These are phyloP conservation scores for Trichomalopsis sarcophagae DNA, from an alignment of 1,140 invertebrate genomes.

Conservation along the genomic window DNA sequence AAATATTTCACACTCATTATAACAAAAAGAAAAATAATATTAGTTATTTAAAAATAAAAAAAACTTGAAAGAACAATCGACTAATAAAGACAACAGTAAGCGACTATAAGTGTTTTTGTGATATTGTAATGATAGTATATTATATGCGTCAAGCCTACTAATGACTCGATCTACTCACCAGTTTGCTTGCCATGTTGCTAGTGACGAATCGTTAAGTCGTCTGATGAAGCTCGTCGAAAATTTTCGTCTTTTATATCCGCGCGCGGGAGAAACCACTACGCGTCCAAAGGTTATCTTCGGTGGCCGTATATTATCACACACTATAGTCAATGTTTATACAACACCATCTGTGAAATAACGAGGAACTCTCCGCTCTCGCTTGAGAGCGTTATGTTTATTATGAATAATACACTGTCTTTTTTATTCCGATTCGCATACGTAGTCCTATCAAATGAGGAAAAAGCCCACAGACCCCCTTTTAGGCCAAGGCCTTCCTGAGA, in stretches of 20 bases:
- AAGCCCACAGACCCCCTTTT: background rate
- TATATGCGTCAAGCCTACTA: too few relatives aligned
- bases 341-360: background rate
- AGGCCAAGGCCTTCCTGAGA: background rate
- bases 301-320: background rate
- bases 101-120: too few relatives aligned
- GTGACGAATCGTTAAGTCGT: background rate
- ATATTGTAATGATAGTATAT: too few relatives aligned
- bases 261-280: background rate
- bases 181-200: constrained; percentile 37
- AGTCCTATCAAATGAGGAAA: background rate
- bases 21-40: too few relatives aligned
- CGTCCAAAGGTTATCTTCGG: background rate
- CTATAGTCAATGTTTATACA: background rate
- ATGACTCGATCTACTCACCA: constrained; percentile 1
- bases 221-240: background rate
- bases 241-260: constrained; percentile 16
- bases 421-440: background rate
- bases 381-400: background rate
- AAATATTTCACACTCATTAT: background rate
- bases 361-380: background rate
- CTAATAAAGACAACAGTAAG: too few relatives aligned
- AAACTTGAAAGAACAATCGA: too few relatives aligned
- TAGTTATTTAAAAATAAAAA: too few relatives aligned
- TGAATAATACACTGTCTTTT: background rate